phyloP scores from a whole-genome alignment of 2,113 vertebrate species.

The Lutjanus erythropterus region DNA sequence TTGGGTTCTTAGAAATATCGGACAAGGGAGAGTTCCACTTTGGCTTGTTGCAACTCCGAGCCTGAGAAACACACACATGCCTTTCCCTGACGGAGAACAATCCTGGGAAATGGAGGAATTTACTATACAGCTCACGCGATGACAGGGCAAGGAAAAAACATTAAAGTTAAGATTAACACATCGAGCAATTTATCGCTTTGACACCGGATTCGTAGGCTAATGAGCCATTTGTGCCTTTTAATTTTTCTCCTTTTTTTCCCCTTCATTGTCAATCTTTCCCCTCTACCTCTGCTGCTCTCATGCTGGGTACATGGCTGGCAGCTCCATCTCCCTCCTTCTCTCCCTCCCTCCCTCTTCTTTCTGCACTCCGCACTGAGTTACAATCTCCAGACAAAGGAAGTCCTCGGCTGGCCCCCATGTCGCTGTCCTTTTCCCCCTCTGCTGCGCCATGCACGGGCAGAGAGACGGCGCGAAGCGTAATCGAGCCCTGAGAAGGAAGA shows the following conservation, averaged over 20 bases:
- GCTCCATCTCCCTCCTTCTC: conserved; percentile 13
- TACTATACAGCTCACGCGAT: conserved; percentile 44
- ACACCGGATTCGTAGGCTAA: background rate
- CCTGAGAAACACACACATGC: conserved; percentile 59
- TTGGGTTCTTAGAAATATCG: conserved; percentile 40
- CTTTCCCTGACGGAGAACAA: conserved; percentile 63
- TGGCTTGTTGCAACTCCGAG: conserved; percentile 24
- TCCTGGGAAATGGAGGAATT: conserved; percentile 72
- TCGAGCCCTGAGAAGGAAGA: conserved; percentile 30
- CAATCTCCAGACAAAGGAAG: conserved; percentile 78
- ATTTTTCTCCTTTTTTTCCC: background rate
- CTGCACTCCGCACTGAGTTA: conserved; percentile 51
- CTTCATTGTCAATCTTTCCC: conserved; percentile 5
- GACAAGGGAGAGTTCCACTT: conserved; percentile 33
- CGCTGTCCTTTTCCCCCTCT: conserved; percentile 33
- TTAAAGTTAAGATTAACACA: conserved; percentile 8
- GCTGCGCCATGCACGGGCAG: conserved; percentile 24
- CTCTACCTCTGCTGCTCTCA: conserved; percentile 24
- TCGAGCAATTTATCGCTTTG: conserved; percentile 37
- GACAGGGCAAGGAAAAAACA: conserved; percentile 34
- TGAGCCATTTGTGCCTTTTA: conserved; percentile 10
- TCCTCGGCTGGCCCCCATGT: conserved; percentile 49
- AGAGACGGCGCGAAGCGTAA: conserved; percentile 31
- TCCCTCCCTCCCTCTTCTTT: conserved; percentile 30
- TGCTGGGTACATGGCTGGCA: conserved; percentile 24